Conservation (phyloP, 2,113 vertebrate genomes). For the Eleginops maclovinus region DNA sequence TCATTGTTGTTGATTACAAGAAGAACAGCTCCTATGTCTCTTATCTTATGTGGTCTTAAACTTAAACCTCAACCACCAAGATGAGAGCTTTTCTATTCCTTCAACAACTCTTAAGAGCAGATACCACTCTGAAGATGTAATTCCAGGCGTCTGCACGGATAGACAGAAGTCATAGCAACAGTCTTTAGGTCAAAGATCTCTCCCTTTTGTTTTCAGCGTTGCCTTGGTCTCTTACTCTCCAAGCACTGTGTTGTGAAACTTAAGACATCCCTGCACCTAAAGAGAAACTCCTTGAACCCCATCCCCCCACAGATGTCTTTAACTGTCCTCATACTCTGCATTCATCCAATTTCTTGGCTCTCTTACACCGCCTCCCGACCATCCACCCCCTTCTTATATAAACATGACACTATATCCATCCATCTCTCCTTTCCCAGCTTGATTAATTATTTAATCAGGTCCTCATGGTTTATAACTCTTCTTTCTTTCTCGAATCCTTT, state of each 20-base stretch:
- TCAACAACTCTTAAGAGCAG: not conserved
- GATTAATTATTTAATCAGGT: constrained; percentile 82
- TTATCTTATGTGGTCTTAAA: not conserved
- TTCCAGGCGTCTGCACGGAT: not conserved
- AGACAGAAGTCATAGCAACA: not conserved
- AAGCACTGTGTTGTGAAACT: constrained; percentile 62
- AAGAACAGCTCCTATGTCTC: not conserved
- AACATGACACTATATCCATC: constrained; percentile 67
- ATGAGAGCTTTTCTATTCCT: not conserved
- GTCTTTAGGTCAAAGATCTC: constrained; percentile 16
- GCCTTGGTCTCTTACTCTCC: constrained; percentile 8
- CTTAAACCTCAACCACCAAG: not conserved
- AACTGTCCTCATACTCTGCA: constrained; percentile 23
- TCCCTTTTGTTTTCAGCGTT: constrained; percentile 19
- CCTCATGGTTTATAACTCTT: constrained; percentile 42
- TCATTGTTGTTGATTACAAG: not conserved
- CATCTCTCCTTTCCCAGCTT: constrained; percentile 72
- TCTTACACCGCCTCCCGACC: not conserved
- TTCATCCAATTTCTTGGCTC: constrained; percentile 31
- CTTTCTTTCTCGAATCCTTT: constrained; percentile 22
- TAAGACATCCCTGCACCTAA: constrained; percentile 3
- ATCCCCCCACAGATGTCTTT: not conserved
- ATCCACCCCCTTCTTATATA: constrained; percentile 20
- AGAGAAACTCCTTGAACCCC: constrained; percentile 44
- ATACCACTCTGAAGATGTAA: not conserved